phyloP scores from a whole-genome alignment of 2,113 vertebrate species.

The Dipodomys ordii region DNA sequence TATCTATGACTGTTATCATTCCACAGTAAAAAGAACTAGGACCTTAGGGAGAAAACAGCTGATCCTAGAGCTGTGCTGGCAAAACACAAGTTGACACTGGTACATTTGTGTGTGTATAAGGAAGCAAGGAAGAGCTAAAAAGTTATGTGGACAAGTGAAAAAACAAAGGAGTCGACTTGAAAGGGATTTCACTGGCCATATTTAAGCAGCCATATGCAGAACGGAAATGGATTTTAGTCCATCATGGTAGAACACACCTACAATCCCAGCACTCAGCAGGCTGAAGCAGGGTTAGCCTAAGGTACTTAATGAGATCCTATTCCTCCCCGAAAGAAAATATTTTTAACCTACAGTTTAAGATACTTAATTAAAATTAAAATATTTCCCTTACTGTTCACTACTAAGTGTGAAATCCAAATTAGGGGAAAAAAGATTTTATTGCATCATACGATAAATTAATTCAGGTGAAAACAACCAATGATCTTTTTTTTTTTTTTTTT shows the following conservation, averaged over 20 bases:
- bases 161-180: neutral
- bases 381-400: neutral
- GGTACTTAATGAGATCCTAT: too few relatives aligned
- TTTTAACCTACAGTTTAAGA: slow-evolving; percentile 13
- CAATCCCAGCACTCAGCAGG: too few relatives aligned
- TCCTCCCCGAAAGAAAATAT: too few relatives aligned
- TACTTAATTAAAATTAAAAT: slow-evolving; percentile 24
- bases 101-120: neutral
- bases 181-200: neutral
- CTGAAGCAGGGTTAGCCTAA: too few relatives aligned
- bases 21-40: neutral
- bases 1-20: slow-evolving; percentile 5
- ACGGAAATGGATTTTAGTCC: neutral
- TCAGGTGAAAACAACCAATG: slow-evolving; percentile 18
- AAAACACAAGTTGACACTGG: slow-evolving; percentile 20
- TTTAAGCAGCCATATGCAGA: slow-evolving; percentile 14
- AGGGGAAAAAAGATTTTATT: slow-evolving; percentile 1
- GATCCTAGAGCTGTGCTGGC: neutral
- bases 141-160: slow-evolving; percentile 2
- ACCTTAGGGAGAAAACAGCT: neutral
- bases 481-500: neutral
- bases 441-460: neutral
- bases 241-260: too few relatives aligned
- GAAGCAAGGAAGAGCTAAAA: slow-evolving; percentile 32
- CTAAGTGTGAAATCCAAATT: neutral